A percentile compares a stretch with the other conserved stretches of the same genome.
Evolutionary conservation across 2,797 vertebrate genomes (phyloP).

Genomic region (Sebastiscus albofasciatus): DNA sequence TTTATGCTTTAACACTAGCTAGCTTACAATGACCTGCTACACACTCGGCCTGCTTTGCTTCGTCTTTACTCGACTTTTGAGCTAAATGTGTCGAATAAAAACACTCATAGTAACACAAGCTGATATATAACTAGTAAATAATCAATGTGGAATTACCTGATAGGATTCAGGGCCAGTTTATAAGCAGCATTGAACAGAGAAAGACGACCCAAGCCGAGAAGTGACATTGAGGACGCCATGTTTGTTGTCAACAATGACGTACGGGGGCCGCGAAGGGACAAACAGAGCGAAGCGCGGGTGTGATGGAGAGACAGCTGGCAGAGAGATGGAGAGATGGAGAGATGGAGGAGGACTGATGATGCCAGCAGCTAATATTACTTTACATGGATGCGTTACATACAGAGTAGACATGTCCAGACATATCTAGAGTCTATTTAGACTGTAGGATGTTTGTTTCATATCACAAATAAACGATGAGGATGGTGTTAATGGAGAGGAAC

Average conservation of each 20-base stretch:
- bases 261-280: constrained; percentile 66
- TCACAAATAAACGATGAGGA: constrained; percentile 19
- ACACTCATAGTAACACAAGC: accelerated
- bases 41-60: constrained; percentile 1
- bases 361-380: constrained; percentile 34
- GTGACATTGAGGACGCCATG: constrained; percentile 89
- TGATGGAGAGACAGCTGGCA: constrained; percentile 26
- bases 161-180: constrained; percentile 69
- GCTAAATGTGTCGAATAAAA: background rate
- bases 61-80: background rate
- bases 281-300: constrained; percentile 23
- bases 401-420: constrained; percentile 53
- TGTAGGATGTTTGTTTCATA: constrained; percentile 9
- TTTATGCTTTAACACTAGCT: background rate
- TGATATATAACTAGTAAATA: background rate
- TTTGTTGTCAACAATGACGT: constrained; percentile 70
- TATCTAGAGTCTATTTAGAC: constrained; percentile 36
- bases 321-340: background rate
- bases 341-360: background rate
- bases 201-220: constrained; percentile 77
- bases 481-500: constrained; percentile 30
- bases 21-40: background rate
- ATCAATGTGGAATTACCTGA: constrained; percentile 75
- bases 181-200: constrained; percentile 70
- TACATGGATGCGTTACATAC: constrained; percentile 33